Evolutionary conservation across 2,888 invertebrate species (phyloP).

Genomic region (Aphrophora alni): DNA sequence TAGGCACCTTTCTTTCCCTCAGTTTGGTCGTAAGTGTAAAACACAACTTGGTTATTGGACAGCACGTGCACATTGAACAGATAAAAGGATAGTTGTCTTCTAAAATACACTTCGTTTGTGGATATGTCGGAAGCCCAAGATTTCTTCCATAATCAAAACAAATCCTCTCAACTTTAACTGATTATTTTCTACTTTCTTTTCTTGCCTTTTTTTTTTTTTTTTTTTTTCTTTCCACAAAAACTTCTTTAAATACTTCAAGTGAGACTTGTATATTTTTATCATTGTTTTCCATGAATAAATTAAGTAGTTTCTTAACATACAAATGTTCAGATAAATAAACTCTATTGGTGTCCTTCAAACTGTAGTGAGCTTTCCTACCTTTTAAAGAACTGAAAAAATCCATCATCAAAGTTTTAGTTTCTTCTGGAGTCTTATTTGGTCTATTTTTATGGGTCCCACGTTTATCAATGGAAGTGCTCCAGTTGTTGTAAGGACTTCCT

Average conservation of each 20-base stretch:
- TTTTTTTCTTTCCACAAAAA: slow-evolving; percentile 15
- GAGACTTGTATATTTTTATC: slow-evolving; percentile 4
- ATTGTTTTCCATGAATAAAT: slow-evolving; percentile 11
- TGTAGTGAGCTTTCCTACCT: no score
- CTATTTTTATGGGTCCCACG: no score
- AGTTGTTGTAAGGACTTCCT: no score
- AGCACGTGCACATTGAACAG: slow-evolving; percentile 22
- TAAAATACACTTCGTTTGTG: slow-evolving; percentile 28
- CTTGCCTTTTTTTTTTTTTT: neutral
- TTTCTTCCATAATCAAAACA: no score
- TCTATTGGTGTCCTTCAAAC: neutral
- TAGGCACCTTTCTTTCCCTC: neutral
- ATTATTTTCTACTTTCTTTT: neutral
- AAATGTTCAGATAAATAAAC: slow-evolving; percentile 3
- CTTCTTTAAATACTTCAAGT: slow-evolving; percentile 15
- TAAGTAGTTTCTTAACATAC: slow-evolving; percentile 2
- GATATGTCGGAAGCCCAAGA: neutral
- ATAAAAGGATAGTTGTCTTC: slow-evolving; percentile 25
- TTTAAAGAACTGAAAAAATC: neutral
- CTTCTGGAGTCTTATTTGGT: no score
- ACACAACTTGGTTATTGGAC: slow-evolving; percentile 7
- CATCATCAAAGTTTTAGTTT: no score
- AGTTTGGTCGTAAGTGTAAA: slow-evolving; percentile 13
- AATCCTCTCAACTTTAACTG: no score
- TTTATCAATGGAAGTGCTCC: no score